Conservation (phyloP, 2,888 invertebrate genomes). For the Tribolium freemani region DNA sequence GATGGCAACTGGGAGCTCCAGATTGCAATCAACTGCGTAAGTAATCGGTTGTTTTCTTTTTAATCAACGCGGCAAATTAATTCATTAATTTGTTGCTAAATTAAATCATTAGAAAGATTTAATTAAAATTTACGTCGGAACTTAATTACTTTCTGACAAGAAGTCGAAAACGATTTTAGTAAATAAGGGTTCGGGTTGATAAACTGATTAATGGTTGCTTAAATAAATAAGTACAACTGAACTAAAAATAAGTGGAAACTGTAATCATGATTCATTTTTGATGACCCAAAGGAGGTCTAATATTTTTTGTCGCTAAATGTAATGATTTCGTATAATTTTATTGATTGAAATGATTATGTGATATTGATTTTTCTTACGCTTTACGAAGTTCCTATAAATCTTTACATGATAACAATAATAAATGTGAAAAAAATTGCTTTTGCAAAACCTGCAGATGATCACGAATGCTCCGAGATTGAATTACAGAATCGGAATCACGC, state of each 20-base stretch:
- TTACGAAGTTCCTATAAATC: background rate
- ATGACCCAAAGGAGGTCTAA: background rate
- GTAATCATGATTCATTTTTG: background rate
- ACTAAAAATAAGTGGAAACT: background rate
- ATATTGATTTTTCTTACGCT: background rate
- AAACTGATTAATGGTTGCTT: background rate
- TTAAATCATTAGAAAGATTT: background rate
- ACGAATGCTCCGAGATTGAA: background rate
- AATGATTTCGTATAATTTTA: too few relatives aligned
- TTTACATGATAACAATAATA: background rate
- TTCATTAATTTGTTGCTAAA: conserved; percentile 4
- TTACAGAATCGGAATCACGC: background rate
- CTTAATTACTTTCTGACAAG: background rate
- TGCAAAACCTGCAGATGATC: background rate
- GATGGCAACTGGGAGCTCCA: conserved; percentile 83
- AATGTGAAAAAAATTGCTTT: background rate
- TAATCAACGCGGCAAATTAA: background rate
- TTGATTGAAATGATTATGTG: too few relatives aligned
- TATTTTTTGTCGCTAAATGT: too few relatives aligned
- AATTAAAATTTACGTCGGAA: background rate
- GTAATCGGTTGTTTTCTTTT: conserved; percentile 46
- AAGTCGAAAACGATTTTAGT: background rate
- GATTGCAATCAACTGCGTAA: conserved; percentile 70
- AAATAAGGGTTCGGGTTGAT: background rate
- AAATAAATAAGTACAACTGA: background rate